A percentile compares a stretch with the other conserved stretches of the same genome.
Conservation (phyloP, 2,113 vertebrate genomes). For the Azemiops feae region DNA sequence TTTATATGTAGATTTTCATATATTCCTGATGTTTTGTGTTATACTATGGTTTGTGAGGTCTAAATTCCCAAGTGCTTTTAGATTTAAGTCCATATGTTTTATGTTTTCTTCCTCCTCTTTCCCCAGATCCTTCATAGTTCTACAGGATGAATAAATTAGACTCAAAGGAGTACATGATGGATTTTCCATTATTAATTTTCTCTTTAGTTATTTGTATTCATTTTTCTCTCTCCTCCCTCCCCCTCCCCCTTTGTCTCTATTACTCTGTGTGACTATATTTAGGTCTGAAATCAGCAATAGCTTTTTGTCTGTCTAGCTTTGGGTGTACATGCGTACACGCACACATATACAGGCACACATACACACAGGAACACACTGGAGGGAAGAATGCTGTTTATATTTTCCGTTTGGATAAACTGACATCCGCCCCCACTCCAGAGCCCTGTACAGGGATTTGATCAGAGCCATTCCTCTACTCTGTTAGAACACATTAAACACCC, state of each 20-base stretch:
- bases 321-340: neutral
- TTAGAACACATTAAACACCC: slow-evolving; percentile 84
- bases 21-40: neutral
- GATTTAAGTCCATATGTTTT: neutral
- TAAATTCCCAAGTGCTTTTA: slow-evolving; percentile 2
- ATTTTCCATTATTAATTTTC: slow-evolving; percentile 52
- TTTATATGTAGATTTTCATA: neutral
- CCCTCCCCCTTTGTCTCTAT: neutral
- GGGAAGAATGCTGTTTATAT: slow-evolving; percentile 54
- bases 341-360: too few relatives aligned
- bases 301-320: neutral
- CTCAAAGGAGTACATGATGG: neutral
- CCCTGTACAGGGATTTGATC: slow-evolving; percentile 74
- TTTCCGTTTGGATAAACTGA: slow-evolving; percentile 77
- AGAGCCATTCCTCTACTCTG: slow-evolving; percentile 70
- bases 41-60: neutral
- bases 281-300: neutral
- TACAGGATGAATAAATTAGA: slow-evolving; percentile 43
- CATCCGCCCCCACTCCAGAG: slow-evolving; percentile 53
- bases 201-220: slow-evolving; percentile 58
- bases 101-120: neutral
- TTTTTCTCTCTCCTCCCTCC: neutral
- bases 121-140: slow-evolving; percentile 4
- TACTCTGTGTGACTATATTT: rapidly evolving
- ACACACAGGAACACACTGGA: rapidly evolving